phyloP scores from a whole-genome alignment of 2,797 vertebrate genomes.

The Muraenolepis orangiensis region DNA sequence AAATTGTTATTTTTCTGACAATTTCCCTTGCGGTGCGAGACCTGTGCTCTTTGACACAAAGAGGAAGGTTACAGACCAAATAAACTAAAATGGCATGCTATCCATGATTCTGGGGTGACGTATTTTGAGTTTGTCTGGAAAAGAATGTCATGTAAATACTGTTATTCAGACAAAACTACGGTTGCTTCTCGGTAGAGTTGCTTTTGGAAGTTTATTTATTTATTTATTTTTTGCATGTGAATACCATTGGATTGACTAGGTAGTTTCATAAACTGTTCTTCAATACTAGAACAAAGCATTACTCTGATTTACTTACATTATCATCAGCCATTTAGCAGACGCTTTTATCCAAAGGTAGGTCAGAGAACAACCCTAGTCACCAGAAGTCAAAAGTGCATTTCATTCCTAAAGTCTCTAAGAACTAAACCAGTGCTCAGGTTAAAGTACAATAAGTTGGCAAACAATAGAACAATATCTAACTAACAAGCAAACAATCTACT shows the following conservation, averaged over 20 bases:
- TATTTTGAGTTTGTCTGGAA: not conserved
- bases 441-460: no score
- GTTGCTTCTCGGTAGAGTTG: not conserved
- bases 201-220: not conserved
- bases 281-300: not conserved
- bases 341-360: no score
- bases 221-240: not conserved
- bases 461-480: no score
- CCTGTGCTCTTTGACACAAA: not conserved
- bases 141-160: not conserved
- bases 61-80: not conserved
- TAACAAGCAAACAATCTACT: no score
- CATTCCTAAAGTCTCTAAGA: no score
- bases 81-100: no score
- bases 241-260: not conserved
- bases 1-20: slow-evolving; percentile 30
- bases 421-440: no score
- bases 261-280: not conserved
- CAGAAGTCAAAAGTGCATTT: no score
- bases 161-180: not conserved
- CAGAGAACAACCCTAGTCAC: no score
- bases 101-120: not conserved
- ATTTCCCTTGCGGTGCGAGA: slow-evolving; percentile 17
- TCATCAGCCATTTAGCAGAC: no score
- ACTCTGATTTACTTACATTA: not conserved